Evolutionary conservation across 1,140 invertebrate species (phyloP).

Genomic region (Ceratitis capitata): DNA sequence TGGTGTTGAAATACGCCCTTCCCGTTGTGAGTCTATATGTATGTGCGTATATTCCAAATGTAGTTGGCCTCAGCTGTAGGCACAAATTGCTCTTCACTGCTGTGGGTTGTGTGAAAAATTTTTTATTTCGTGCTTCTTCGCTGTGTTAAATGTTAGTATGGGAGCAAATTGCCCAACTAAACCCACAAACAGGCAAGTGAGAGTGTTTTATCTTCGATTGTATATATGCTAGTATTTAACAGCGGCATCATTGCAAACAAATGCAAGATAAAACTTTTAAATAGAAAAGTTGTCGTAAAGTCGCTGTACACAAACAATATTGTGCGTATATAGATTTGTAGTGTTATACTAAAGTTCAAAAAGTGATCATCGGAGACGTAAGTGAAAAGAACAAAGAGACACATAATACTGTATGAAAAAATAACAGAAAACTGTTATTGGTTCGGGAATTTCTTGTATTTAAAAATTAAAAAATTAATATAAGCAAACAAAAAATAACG

Average conservation of each 20-base stretch:
- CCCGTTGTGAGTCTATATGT: not conserved
- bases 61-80: not conserved
- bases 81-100: not conserved
- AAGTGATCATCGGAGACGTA: no score
- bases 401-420: no score
- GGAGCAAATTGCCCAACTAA: not conserved
- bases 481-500: no score
- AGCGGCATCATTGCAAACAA: not conserved
- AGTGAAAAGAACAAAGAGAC: no score
- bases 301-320: not conserved
- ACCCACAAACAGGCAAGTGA: not conserved
- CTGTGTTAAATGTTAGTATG: not conserved
- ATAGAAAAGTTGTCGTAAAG: constrained; percentile 22
- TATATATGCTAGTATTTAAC: not conserved
- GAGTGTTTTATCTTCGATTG: not conserved
- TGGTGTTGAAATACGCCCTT: not conserved
- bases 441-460: no score
- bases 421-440: no score
- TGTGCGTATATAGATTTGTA: not conserved
- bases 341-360: no score
- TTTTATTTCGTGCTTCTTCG: not conserved
- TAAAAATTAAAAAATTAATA: no score
- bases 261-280: constrained; percentile 36
- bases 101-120: not conserved
- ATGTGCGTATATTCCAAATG: not conserved